phyloP scores from a whole-genome alignment of 2,888 invertebrate genomes.

The Tribolium freemani region DNA sequence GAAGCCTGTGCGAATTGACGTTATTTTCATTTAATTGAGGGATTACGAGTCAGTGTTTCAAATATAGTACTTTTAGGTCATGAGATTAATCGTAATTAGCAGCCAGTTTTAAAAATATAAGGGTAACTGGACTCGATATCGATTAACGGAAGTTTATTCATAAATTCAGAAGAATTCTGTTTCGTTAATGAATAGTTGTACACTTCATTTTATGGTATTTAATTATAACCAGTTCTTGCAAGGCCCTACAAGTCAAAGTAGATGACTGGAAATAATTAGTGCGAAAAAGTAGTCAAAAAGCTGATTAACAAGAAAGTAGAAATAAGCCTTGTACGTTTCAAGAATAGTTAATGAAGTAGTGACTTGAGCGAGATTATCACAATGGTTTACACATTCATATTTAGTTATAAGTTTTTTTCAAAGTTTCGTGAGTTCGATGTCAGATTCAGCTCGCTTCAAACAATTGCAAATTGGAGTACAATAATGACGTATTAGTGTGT shows the following conservation, averaged over 20 bases:
- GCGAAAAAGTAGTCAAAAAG: background rate
- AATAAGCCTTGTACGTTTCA: background rate
- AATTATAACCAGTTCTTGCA: background rate
- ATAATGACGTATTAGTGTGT: background rate
- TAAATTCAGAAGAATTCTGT: background rate
- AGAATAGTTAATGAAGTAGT: background rate
- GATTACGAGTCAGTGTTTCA: constrained; percentile 28
- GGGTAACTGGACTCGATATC: background rate
- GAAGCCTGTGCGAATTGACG: constrained; percentile 32
- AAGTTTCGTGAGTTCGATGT: no score
- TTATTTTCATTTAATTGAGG: constrained; percentile 44
- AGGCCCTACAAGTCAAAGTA: background rate
- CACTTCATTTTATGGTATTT: background rate
- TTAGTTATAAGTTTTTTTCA: no score
- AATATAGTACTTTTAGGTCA: constrained; percentile 8
- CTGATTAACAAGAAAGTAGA: background rate
- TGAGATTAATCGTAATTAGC: no score
- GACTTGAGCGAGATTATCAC: no score
- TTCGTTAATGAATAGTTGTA: background rate
- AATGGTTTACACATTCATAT: no score
- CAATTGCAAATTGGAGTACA: background rate
- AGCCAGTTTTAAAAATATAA: no score
- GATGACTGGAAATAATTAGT: background rate
- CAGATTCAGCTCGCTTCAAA: background rate
- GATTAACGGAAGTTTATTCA: background rate